phyloP scores from a whole-genome alignment of 2,113 vertebrate genomes.

The Rhinolophus ferrumequinum region DNA sequence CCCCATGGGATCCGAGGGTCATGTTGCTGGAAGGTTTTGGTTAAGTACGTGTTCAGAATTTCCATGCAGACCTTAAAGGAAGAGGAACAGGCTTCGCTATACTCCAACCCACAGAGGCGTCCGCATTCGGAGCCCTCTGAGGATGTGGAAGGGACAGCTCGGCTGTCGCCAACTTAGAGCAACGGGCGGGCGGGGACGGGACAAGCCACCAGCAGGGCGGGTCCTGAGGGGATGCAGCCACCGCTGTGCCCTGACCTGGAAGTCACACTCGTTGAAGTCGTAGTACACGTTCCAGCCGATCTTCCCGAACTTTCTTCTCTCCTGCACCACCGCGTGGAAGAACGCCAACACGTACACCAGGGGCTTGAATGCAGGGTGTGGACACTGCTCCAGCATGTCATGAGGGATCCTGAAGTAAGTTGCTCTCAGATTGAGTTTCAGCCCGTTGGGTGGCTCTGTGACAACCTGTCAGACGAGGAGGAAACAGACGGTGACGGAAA shows the following conservation, averaged over 20 bases:
- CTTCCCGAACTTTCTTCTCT: slow-evolving; percentile 97
- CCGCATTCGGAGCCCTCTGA: no score
- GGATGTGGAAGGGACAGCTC: rapidly evolving
- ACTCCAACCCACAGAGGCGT: neutral
- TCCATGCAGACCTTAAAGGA: slow-evolving; percentile 95
- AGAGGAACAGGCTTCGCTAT: neutral
- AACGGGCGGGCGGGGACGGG: neutral
- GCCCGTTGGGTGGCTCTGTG: slow-evolving; percentile 95
- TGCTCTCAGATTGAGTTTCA: slow-evolving; percentile 96
- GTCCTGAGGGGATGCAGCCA: rapidly evolving
- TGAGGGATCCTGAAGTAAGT: slow-evolving; percentile 94
- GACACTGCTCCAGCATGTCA: slow-evolving; percentile 88
- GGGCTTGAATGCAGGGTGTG: slow-evolving; percentile 91
- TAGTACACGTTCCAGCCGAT: slow-evolving; percentile 96
- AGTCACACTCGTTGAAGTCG: slow-evolving; percentile 98
- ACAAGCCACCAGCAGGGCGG: rapidly evolving
- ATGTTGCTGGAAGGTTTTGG: slow-evolving; percentile 90
- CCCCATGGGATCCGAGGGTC: slow-evolving; percentile 94
- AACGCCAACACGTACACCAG: slow-evolving; percentile 95
- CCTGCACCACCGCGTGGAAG: slow-evolving; percentile 98
- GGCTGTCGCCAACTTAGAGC: rapidly evolving
- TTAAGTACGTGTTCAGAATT: slow-evolving; percentile 95
- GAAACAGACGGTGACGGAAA: rapidly evolving
- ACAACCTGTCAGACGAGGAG: slow-evolving; percentile 89
- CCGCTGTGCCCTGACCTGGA: slow-evolving; percentile 87